Evolutionary conservation across 1,140 invertebrate species (phyloP).

Genomic region (Scaptomyza hsui): DNA sequence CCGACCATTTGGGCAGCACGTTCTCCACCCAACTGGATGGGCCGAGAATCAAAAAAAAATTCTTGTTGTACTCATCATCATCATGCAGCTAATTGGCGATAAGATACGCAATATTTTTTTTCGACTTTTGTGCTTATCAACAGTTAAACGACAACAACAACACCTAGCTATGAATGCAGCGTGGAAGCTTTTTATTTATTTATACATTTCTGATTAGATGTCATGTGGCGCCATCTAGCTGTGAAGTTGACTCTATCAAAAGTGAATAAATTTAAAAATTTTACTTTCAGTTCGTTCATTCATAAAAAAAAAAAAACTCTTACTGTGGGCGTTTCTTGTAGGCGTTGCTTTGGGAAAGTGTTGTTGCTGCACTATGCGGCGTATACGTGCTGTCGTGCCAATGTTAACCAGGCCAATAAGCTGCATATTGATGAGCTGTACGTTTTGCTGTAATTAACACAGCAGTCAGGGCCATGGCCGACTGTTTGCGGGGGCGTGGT

Average conservation of each 20-base stretch:
- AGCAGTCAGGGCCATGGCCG: constrained; percentile 52
- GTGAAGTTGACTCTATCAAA: constrained; percentile 1
- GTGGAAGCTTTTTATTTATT: constrained; percentile 20
- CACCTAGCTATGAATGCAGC: constrained; percentile 9
- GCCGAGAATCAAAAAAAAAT: constrained; percentile 40
- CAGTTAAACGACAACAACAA: neutral
- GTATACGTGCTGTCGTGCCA: constrained; percentile 54
- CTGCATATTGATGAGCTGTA: constrained; percentile 70
- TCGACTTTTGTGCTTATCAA: constrained; percentile 67
- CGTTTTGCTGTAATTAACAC: constrained; percentile 59
- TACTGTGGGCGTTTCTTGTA: constrained; percentile 21
- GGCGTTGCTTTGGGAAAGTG: constrained; percentile 67
- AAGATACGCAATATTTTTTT: constrained; percentile 60
- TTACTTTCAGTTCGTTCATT: constrained; percentile 63
- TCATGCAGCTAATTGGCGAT: constrained; percentile 67
- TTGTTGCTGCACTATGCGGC: constrained; percentile 47
- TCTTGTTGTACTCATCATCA: constrained; percentile 60
- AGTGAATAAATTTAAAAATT: constrained; percentile 26
- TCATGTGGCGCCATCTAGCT: constrained; percentile 47
- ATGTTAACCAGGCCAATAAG: constrained; percentile 40
- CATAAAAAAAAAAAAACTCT: constrained; percentile 40
- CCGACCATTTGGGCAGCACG: constrained; percentile 35
- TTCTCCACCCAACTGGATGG: constrained; percentile 45
- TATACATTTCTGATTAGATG: neutral
- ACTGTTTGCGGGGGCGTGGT: constrained; percentile 22